Base-by-base conservation (phyloP, 2,888 invertebrate species). In the Rotaria sp. region DNA sequence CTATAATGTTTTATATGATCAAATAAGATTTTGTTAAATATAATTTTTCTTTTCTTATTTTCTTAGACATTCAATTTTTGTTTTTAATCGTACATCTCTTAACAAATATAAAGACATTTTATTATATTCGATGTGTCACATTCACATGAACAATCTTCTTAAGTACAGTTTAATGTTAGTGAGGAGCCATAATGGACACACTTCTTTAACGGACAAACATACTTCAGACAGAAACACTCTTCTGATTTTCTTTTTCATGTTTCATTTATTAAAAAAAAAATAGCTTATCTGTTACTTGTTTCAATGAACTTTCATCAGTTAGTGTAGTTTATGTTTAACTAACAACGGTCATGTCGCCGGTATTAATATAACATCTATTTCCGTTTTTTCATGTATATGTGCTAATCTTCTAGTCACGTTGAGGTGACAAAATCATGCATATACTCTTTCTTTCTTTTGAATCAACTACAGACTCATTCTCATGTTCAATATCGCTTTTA, bases 221-320 rank as follows among this genome's bases (percentile, higher is more conserved):
- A 67, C 67, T 67, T 67, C 67, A 67, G 67, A 67, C 67, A 67
- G 67, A 67, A 67, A 67, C 67, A 67, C 67, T 67, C 67, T 38
- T 67, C 67, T 67, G 18, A 10, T 26, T 26, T 67, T 67, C 21
- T 35, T 35, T 67, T 38, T 38, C 13, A 67, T 35, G 35, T 67
- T 10, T 67, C 67, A 35, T 67, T 67, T 57, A 57, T 0, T 35
- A 35, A 67, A 15, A 67, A 67, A 35, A 67, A 35, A 35, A 67
- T 59, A 67, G 67, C 67, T 67, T 67, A 67, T 67, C 67, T 35
- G 67, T 35, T 67, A 38, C 35, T 35, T 67, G 7, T 67, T 21
- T 67, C 67, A 67, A 67, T 67, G 67, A 67, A 67, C 67, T 67
- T 67, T 67, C 18, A 35, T 35, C 18, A 67, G 18, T 35, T 67